Evolutionary conservation across 35 echinoderm and acorn worm genomes (phyloP).

Genomic region (Hemicentrotus pulcherrimus): DNA sequence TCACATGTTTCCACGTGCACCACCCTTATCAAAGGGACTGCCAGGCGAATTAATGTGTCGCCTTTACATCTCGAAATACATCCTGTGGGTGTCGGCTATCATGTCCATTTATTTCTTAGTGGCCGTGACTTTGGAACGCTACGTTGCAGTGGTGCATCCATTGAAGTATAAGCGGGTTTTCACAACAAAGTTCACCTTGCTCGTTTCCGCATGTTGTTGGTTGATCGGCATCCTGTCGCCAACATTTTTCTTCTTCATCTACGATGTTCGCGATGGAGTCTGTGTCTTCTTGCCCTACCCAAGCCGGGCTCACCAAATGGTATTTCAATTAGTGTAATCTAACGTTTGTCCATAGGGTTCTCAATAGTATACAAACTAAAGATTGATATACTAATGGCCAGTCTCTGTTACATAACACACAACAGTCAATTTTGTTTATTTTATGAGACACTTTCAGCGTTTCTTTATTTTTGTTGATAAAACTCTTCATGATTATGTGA

Average conservation of each 20-base stretch:
- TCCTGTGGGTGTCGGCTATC: conserved; percentile 67
- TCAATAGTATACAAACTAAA: not conserved
- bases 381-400: not conserved
- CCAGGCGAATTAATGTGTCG: conserved; percentile 72
- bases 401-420: too few species aligned
- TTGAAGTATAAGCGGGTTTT: conserved; percentile 67
- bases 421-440: not conserved
- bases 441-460: not conserved
- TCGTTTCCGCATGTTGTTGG: conserved; percentile 65
- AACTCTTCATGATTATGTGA: too few species aligned
- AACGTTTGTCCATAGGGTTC: not conserved
- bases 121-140: conserved; percentile 72
- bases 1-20: conserved; percentile 69
- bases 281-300: conserved; percentile 29
- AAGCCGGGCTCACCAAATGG: conserved; percentile 12
- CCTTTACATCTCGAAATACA: conserved; percentile 71
- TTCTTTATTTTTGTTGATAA: not conserved
- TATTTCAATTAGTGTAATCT: not conserved
- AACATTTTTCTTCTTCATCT: conserved; percentile 41
- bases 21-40: conserved; percentile 39
- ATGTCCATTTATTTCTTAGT: conserved; percentile 75
- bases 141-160: conserved; percentile 82
- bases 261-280: not conserved
- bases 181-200: conserved; percentile 26
- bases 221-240: conserved; percentile 64